Evolutionary conservation across 2,113 vertebrate genomes (phyloP).

Genomic region (Rhombomys opimus): DNA sequence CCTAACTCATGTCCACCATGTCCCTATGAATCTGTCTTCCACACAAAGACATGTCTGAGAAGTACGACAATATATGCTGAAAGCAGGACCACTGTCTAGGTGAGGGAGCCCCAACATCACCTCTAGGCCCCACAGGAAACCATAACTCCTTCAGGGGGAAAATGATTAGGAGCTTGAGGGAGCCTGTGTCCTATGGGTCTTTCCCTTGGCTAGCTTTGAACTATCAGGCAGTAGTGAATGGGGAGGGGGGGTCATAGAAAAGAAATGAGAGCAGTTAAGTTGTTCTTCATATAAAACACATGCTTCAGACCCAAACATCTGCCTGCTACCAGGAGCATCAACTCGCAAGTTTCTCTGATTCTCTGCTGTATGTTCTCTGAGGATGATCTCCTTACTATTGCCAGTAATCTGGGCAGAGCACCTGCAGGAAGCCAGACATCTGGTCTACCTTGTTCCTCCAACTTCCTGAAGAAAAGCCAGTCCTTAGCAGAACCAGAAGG

Average conservation of each 20-base stretch:
- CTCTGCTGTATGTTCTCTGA: background rate
- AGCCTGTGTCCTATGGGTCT: background rate
- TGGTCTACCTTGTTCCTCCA: background rate
- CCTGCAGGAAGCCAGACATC: background rate
- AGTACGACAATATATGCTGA: background rate
- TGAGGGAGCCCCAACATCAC: background rate
- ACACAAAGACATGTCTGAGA: constrained; percentile 30
- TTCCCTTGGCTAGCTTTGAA: constrained; percentile 14
- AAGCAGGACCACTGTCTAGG: background rate
- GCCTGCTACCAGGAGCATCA: background rate
- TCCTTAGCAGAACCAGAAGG: background rate
- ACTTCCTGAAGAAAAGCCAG: background rate
- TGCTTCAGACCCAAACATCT: background rate
- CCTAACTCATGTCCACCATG: background rate
- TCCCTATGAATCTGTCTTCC: background rate
- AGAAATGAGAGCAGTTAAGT: background rate
- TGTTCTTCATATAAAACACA: background rate
- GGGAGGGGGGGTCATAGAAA: background rate
- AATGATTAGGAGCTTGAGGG: background rate
- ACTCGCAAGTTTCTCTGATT: background rate
- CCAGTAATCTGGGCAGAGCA: background rate
- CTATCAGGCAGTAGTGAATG: background rate
- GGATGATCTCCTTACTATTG: background rate
- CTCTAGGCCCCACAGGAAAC: background rate
- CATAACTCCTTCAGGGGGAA: background rate